Percentiles rank a stretch among this genome's conserved stretches.
Conservation (phyloP, 1,140 invertebrate genomes). For the Luehdorfia chinensis region DNA sequence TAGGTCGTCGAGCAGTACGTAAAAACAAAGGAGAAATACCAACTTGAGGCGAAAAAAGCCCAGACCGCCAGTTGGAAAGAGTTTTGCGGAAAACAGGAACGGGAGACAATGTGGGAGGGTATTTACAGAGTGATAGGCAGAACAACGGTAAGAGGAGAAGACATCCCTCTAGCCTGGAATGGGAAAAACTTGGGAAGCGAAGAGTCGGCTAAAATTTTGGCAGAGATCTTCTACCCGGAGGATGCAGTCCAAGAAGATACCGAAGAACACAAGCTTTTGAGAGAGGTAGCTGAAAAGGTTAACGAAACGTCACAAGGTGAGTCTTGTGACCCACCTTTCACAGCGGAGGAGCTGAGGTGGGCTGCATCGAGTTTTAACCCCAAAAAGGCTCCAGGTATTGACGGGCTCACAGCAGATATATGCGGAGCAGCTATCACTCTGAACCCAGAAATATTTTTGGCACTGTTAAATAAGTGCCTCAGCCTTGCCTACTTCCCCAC, state of each 20-base stretch:
- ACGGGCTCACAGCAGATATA: not conserved
- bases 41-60: not conserved
- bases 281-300: not conserved
- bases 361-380: not conserved
- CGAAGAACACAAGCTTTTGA: not conserved
- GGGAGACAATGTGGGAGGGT: conserved; percentile 31
- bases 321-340: not conserved
- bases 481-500: not conserved
- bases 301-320: not conserved
- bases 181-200: not conserved
- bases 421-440: not conserved
- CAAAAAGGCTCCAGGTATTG: not conserved
- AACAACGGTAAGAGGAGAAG: not conserved
- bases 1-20: not conserved
- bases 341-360: conserved; percentile 1
- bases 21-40: not conserved
- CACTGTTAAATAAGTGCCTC: not conserved
- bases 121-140: conserved; percentile 22
- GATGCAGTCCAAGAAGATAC: not conserved
- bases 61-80: not conserved
- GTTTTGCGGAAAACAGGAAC: conserved; percentile 29
- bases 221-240: conserved; percentile 18
- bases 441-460: not conserved
- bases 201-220: conserved; percentile 7
- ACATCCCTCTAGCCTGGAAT: not conserved